Percentiles rank a stretch among this genome's conserved stretches.
Conservation (phyloP, 2,113 vertebrate species). For the Larimichthys crocea region DNA sequence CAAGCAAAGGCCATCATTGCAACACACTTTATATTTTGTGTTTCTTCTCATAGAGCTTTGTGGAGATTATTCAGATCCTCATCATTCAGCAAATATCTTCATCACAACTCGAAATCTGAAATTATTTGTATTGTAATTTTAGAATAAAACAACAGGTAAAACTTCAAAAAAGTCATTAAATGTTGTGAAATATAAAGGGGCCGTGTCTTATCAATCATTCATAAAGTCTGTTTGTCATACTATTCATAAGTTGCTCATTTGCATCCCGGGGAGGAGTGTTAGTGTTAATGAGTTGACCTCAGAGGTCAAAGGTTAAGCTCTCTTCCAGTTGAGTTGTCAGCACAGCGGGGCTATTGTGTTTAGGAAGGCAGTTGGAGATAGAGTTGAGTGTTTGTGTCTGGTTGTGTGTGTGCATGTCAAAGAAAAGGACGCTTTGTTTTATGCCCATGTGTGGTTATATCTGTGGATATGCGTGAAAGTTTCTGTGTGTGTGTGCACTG, state of each 20-base stretch:
- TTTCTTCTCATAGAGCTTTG: not conserved
- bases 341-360: constrained; percentile 84
- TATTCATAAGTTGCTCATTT: constrained; percentile 75
- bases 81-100: not conserved
- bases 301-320: constrained; percentile 82
- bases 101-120: not conserved
- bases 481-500: constrained; percentile 32
- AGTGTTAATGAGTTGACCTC: constrained; percentile 82
- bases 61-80: not conserved
- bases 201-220: constrained; percentile 44
- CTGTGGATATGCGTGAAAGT: constrained; percentile 22
- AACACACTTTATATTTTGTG: not conserved
- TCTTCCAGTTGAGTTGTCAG: constrained; percentile 87
- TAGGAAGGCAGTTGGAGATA: constrained; percentile 53
- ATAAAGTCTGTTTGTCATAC: constrained; percentile 51
- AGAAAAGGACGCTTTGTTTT: constrained; percentile 28
- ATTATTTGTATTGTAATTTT: not conserved
- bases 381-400: constrained; percentile 52
- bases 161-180: not conserved
- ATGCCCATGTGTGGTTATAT: constrained; percentile 10
- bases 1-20: not conserved
- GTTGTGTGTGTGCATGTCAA: not conserved
- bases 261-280: constrained; percentile 68
- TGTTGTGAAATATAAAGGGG: constrained; percentile 4
- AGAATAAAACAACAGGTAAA: not conserved